phyloP scores from a whole-genome alignment of 2,113 vertebrate species.

The Oncorhynchus gorbuscha region DNA sequence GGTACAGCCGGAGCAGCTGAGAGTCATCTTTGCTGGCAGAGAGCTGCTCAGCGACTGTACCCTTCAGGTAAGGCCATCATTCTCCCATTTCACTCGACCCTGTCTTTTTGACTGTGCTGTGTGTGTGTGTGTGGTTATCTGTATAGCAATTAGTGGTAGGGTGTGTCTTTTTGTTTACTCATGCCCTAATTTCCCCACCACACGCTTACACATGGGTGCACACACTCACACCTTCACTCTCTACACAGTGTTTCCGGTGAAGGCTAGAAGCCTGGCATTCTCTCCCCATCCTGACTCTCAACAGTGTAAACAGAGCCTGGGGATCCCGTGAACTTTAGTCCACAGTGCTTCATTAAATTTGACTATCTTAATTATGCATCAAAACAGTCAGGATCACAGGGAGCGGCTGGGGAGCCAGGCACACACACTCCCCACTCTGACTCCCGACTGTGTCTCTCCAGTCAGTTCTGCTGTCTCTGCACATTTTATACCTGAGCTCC shows the following conservation, averaged over 20 bases:
- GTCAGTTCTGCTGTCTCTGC: conserved; percentile 67
- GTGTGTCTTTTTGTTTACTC: not conserved
- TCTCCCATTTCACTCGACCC: not conserved
- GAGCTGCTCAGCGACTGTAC: conserved; percentile 80
- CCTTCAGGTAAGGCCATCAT: conserved; percentile 76
- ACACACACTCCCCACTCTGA: conserved; percentile 4
- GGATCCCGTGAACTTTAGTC: conserved; percentile 88
- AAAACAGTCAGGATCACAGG: conserved; percentile 76
- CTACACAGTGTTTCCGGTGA: not conserved
- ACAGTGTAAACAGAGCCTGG: conserved; percentile 82
- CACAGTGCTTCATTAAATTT: conserved; percentile 84
- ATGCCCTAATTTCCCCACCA: too few species aligned
- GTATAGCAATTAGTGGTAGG: not conserved
- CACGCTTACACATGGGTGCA: too few species aligned
- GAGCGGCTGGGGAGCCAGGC: conserved; percentile 68
- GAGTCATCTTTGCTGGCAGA: conserved; percentile 82
- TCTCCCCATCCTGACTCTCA: conserved; percentile 68
- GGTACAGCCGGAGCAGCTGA: conserved; percentile 78
- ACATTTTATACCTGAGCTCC: conserved; percentile 54
- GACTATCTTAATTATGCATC: conserved; percentile 92
- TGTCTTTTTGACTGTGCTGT: not conserved
- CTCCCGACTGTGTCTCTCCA: not conserved
- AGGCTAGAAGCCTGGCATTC: conserved; percentile 62
- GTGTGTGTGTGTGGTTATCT: not conserved
- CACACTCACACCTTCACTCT: not conserved